Conservation (phyloP, 2,888 invertebrate genomes). For the Ceraclea dissimilis region DNA sequence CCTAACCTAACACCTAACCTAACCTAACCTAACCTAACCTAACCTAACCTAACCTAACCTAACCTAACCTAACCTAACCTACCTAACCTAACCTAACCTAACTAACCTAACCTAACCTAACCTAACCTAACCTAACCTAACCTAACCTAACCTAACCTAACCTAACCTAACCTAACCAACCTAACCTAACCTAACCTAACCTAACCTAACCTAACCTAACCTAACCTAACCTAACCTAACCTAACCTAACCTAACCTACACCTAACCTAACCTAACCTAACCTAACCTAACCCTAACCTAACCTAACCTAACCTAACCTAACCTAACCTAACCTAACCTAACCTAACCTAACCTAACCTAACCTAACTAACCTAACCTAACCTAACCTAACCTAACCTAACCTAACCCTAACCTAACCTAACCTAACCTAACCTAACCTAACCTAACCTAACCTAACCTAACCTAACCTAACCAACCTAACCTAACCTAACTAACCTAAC, state of each 20-base stretch:
- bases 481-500: conserved; percentile 24
- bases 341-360: conserved; percentile 15
- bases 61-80: conserved; percentile 27
- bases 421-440: conserved; percentile 25
- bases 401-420: conserved; percentile 21
- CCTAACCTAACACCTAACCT: too few relatives aligned
- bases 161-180: not conserved
- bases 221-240: conserved; percentile 3
- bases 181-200: conserved; percentile 17
- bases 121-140: conserved; percentile 22
- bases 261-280: too few relatives aligned
- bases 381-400: conserved; percentile 24
- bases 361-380: conserved; percentile 22
- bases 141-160: not conserved
- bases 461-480: conserved; percentile 27
- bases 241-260: conserved; percentile 25
- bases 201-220: conserved; percentile 7
- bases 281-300: too few relatives aligned
- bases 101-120: conserved; percentile 26
- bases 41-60: conserved; percentile 26
- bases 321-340: conserved; percentile 23
- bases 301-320: too few relatives aligned
- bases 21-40: conserved; percentile 23
- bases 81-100: too few relatives aligned
- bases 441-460: conserved; percentile 27